Evolutionary conservation across 2,888 invertebrate genomes (phyloP), one percentile per base, ranked within the genome.

Genomic region (Chrysina gloriosa): DNA sequence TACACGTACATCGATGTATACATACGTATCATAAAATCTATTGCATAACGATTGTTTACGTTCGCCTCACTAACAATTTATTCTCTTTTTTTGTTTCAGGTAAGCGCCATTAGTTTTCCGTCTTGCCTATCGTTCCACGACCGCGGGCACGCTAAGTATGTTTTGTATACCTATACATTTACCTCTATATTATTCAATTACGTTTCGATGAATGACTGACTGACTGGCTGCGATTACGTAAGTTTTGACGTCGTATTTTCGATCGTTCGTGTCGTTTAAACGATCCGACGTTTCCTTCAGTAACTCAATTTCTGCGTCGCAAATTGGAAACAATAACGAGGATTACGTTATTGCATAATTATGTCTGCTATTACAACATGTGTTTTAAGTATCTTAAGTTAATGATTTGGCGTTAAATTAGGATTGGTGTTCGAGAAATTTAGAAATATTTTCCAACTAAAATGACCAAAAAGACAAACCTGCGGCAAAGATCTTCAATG

Each of bases 101-200:
- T 61, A 61, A 61, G 58, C 45, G 42, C 29, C 11, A 61, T 29
- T 27, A 61, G 58, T 25, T 61, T 42, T 45, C 58, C 19, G 52
- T 31, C 19, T 45, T 52, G 31, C 31, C 42, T 16, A n/a, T 42
- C 42, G 58, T 61, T 61, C 58, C 39, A 61, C 58, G 42, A 42
- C 42, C 42, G 14, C 29, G n/a, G n/a, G 42, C 58, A 61, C 42
- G 19, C 16, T 61, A 61, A 42, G 27, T 61, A 61, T 19, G 27
- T 61, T n/a, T n/a, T n/a, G n/a, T n/a, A n/a, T n/a, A n/a, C n/a
- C n/a, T n/a, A n/a, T n/a, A n/a, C n/a, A n/a, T n/a, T n/a, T n/a
- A n/a, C n/a, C n/a, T n/a, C n/a, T n/a, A n/a, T n/a, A n/a, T n/a
- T 42, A 61, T 61, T 61, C 16, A 61, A 61, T 61, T 45, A 42